Evolutionary conservation across 37 sponge, comb jelly and placozoan species (phyloP), one percentile per base, ranked within the genome.

Genomic region (Agelas oroides): DNA sequence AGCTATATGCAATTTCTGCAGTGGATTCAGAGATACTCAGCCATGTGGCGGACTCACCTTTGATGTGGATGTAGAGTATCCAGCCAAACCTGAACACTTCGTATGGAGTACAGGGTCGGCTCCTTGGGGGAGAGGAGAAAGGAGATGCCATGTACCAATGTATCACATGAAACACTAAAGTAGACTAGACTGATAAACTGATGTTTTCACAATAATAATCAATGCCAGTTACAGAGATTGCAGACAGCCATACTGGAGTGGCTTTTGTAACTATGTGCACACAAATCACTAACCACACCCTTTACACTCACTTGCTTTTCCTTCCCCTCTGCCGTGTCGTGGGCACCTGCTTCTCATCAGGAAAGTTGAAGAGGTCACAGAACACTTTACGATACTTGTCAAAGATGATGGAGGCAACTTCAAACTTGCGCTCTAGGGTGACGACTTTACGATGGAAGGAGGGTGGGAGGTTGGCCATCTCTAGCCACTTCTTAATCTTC

Each of bases 401-500:
- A 52, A 89, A 94, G 32, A 96, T 90, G 72, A 93, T 90, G 25
- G 89, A 91, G 20, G 85, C 80, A 1, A 96, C 96, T 71, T 96
- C 96, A 73, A 94, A 96, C 41, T 90, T 96, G n/a, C 96, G 61
- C 77, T 96, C 95, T 55, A 96, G 57, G 17, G 89, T 80, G 1
- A 90, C 88, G 25, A 96, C 83, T 73, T 87, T 87, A 37, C 78
- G 69, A 55, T 77, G 87, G 55, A 94, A 96, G 69, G 35, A 23
- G 14, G 59, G 65, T 21, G 93, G 67, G 55, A 93, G 76, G 2
- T 81, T 78, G 11, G 87, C 82, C 96, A 96, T 93, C 65, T 93
- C 95, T 23, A 75, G 40, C 96, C 96, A 96, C 59, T 91, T 89
- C 86, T 96, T 90, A 66, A 96, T 91, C 84, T 84, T 93, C 40